A percentile compares a stretch with the other conserved stretches of the same genome.
Evolutionary conservation across 37 sponge, comb jelly and placozoan species (phyloP).

Genomic region (Chondrilla cf. caribensis): DNA sequence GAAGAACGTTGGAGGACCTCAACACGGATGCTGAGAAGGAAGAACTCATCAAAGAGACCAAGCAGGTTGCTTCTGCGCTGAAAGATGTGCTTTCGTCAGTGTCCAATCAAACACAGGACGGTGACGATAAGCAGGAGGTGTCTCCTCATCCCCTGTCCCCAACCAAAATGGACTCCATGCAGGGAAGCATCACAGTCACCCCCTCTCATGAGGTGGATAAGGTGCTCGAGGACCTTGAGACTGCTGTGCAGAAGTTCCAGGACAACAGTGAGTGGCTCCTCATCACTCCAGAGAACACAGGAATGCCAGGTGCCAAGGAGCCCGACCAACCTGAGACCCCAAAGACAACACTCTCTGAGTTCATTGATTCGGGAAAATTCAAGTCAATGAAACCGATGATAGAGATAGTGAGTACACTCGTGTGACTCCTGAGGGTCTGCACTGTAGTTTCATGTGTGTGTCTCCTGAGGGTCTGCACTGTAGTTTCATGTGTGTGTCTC

Average conservation of each 20-base stretch:
- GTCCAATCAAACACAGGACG: not conserved
- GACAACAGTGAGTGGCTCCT: not conserved
- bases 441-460: too few species aligned
- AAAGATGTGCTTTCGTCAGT: not conserved
- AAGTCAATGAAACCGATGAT: not conserved
- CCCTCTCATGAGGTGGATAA: slow-evolving; percentile 16
- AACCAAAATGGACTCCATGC: not conserved
- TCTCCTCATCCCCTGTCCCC: slow-evolving; percentile 22
- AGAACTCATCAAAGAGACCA: not conserved
- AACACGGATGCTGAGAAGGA: not conserved
- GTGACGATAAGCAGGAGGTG: not conserved
- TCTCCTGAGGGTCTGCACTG: too few species aligned
- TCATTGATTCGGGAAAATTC: slow-evolving; percentile 13
- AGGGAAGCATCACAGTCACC: not conserved
- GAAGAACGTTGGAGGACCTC: not conserved
- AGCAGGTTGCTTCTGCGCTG: slow-evolving; percentile 20
- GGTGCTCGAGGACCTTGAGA: slow-evolving; percentile 12
- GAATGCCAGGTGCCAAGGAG: too few species aligned
- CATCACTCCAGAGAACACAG: too few species aligned
- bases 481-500: too few species aligned
- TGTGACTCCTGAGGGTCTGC: too few species aligned
- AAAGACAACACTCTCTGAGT: not conserved
- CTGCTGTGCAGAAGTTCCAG: not conserved
- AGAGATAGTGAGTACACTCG: not conserved
- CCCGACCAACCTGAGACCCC: too few species aligned